These are phyloP conservation scores for Nasonia vitripennis DNA, from an alignment of 1,140 invertebrate species.

Conservation along the genomic window DNA sequence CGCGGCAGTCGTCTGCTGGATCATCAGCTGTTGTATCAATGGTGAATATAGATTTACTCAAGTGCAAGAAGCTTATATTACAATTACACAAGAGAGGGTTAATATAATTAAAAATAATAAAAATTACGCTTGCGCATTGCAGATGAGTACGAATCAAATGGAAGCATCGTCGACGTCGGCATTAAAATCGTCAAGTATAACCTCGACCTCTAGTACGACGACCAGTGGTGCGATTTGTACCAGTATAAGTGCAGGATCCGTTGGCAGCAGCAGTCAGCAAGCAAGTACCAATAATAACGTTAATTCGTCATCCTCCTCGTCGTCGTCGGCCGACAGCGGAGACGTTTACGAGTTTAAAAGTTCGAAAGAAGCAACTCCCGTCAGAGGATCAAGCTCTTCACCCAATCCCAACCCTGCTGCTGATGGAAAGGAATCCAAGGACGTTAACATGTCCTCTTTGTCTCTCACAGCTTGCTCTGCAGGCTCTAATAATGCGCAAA, in stretches of 20 bases:
- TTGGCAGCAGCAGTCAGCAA: background rate
- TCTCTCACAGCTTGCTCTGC: background rate
- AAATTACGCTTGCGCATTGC: background rate
- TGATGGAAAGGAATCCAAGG: constrained; percentile 64
- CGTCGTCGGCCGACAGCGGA: constrained; percentile 63
- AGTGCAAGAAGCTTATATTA: too few relatives aligned
- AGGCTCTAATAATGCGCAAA: background rate
- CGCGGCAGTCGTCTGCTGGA: constrained; percentile 14
- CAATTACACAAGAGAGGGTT: too few relatives aligned
- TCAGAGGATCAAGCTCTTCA: constrained; percentile 70
- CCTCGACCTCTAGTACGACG: constrained; percentile 56
- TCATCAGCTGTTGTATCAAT: constrained; percentile 9
- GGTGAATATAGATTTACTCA: constrained; percentile 2
- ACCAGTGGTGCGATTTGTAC: constrained; percentile 36
- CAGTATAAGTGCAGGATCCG: constrained; percentile 5
- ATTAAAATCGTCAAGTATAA: constrained; percentile 56
- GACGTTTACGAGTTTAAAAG: constrained; percentile 81
- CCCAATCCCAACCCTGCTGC: constrained; percentile 66
- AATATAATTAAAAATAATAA: background rate
- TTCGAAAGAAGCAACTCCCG: constrained; percentile 75
- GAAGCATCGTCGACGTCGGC: constrained; percentile 58
- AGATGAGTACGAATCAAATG: constrained; percentile 65
- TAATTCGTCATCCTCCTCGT: constrained; percentile 48
- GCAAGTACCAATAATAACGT: constrained; percentile 47
- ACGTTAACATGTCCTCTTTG: constrained; percentile 52